Base-by-base conservation (phyloP, 2,797 vertebrate species). In the Gila robusta region DNA sequence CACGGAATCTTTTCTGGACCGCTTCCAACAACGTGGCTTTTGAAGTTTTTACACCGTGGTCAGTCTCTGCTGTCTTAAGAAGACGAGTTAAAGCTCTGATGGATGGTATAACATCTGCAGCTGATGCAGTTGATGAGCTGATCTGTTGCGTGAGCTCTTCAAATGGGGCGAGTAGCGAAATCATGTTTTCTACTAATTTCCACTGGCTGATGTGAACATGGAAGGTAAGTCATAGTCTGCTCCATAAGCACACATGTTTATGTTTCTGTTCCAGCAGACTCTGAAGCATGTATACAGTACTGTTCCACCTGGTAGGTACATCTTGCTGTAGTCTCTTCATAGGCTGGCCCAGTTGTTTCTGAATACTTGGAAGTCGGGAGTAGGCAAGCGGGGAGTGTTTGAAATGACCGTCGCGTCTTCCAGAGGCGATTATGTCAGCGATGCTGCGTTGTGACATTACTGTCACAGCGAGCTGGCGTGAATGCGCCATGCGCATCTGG, bases 11-110 rank as follows among this genome's bases (percentile, higher is more conserved):
- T 49, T 66, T 76, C 52, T 76, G 44, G 47, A 81, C n/a, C 8
- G 72, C 71, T 72, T 82, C 79, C 82, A 81, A 69, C n/a, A 81
- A 16, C 0, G 19, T 37, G 11, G 78, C 49, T 85, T 85, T 88
- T 67, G 35, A 67, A 1, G 67, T 85, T 79, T 87, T 87, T 11
- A 87, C 79, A 10, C 83, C 83, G 41, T 86, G 71, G n/a, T 71
- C 69, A 26, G 49, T 76, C 12, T 85, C 79, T 0, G 37, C 66
- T 5, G 49, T 79, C 28, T 79, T 87, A 8, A 84, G 66, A 41
- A 78, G 49, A 71, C 28, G 41, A 56, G 49, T 77, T 35, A 77
- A 37, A 35, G 47, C 47, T 54, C 49, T 77, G 28, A 56, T 77
- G 0, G 10, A 37, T 56, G 28, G 73, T 35, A 37, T 56, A 6